Percentiles rank a stretch among this genome's conserved stretches.
phyloP scores from a whole-genome alignment of 2,113 vertebrate species.

The Macquaria ambigua region DNA sequence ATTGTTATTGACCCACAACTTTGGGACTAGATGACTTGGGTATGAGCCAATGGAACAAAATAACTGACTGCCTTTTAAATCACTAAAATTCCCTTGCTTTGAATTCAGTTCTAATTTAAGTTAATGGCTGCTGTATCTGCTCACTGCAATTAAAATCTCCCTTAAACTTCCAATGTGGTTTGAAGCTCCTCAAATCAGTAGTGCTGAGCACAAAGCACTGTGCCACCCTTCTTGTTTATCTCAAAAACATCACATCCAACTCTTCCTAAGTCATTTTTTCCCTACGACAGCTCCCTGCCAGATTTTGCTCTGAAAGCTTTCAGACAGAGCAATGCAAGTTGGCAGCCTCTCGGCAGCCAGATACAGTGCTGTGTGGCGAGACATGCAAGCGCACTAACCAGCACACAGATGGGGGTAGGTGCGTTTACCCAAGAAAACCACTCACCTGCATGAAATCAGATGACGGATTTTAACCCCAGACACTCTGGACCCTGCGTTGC shows the following conservation, averaged over 20 bases:
- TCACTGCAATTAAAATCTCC: neutral
- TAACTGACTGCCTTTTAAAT: conserved; percentile 11
- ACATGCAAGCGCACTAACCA: conserved; percentile 34
- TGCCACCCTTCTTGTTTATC: conserved; percentile 27
- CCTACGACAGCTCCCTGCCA: conserved; percentile 30
- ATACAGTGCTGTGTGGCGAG: conserved; percentile 21
- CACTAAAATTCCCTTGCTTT: neutral
- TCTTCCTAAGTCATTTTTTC: conserved; percentile 5
- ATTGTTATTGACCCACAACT: neutral
- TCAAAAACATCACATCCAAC: conserved; percentile 14
- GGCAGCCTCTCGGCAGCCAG: conserved; percentile 45
- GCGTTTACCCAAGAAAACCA: conserved; percentile 58
- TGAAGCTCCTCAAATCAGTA: conserved; percentile 20
- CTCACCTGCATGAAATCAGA: conserved; percentile 62
- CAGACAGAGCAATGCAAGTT: conserved; percentile 42
- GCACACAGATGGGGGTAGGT: conserved; percentile 61
- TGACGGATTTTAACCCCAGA: conserved; percentile 57
- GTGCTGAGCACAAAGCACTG: conserved; percentile 4
- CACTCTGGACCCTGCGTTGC: conserved; percentile 38
- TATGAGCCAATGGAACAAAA: neutral
- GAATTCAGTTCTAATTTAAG: neutral
- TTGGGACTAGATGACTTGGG: neutral
- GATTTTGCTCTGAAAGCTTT: conserved; percentile 36
- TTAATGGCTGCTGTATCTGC: neutral
- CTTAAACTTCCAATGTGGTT: conserved; percentile 5